phyloP scores from a whole-genome alignment of 2,797 vertebrate genomes.

The Oreortyx pictus region DNA sequence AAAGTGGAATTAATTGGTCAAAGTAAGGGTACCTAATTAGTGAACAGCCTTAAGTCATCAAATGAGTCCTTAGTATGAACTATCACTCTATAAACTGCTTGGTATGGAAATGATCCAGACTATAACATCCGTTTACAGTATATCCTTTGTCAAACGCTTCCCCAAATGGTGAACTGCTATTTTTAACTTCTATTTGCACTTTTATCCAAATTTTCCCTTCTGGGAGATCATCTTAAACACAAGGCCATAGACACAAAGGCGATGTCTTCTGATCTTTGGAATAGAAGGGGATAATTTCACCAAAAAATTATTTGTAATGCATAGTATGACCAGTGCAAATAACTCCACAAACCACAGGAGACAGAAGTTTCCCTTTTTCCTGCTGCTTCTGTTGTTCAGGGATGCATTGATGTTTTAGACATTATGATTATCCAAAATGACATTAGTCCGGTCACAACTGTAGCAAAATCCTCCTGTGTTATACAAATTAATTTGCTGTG shows the following conservation, averaged over 20 bases:
- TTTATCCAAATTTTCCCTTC: neutral
- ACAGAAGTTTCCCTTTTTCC: slow-evolving; percentile 20
- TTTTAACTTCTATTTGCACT: neutral
- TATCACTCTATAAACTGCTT: neutral
- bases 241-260: neutral
- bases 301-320: slow-evolving; percentile 14
- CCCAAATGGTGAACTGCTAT: neutral
- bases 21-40: neutral
- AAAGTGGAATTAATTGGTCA: slow-evolving; percentile 22
- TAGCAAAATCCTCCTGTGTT: slow-evolving; percentile 56
- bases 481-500: slow-evolving; percentile 57
- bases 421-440: slow-evolving; percentile 51
- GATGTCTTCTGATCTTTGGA: neutral
- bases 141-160: slow-evolving; percentile 9
- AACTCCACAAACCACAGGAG: neutral
- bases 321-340: slow-evolving; percentile 31
- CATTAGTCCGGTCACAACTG: slow-evolving; percentile 52
- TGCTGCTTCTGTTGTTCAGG: slow-evolving; percentile 33
- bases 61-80: neutral
- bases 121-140: neutral
- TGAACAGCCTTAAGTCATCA: slow-evolving; percentile 14
- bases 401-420: slow-evolving; percentile 18
- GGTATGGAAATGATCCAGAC: neutral
- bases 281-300: slow-evolving; percentile 25
- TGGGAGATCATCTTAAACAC: neutral